A percentile compares a stretch with the other conserved stretches of the same genome.
Evolutionary conservation across 2,797 vertebrate genomes (phyloP).

Genomic region (Dicrostonyx torquatus): DNA sequence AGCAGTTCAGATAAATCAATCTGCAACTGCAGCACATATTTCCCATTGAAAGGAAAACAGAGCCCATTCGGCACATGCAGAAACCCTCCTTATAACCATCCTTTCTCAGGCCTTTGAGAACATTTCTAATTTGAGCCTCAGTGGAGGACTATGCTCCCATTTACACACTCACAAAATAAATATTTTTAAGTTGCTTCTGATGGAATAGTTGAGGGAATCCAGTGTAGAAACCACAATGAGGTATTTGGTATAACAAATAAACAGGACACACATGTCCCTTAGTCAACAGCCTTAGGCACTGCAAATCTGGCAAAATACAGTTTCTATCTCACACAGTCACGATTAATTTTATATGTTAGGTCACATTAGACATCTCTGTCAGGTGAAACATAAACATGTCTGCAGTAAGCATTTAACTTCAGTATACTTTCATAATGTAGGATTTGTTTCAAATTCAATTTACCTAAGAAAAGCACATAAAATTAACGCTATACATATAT

Average conservation of each 20-base stretch:
- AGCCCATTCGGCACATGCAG: slow-evolving; percentile 31
- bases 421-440: slow-evolving; percentile 34
- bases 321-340: slow-evolving; percentile 52
- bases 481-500: background rate
- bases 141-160: slow-evolving; percentile 34
- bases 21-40: background rate
- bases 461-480: slow-evolving; percentile 2
- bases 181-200: slow-evolving; percentile 70
- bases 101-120: slow-evolving; percentile 58
- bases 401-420: slow-evolving; percentile 69
- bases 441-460: slow-evolving; percentile 75
- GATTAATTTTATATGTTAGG: slow-evolving; percentile 75
- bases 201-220: slow-evolving; percentile 61
- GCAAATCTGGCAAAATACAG: slow-evolving; percentile 55
- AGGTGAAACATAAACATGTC: slow-evolving; percentile 69
- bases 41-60: slow-evolving; percentile 63
- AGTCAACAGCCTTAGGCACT: slow-evolving; percentile 31
- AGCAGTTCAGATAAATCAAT: slow-evolving; percentile 30
- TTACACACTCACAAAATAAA: background rate
- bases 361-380: slow-evolving; percentile 68
- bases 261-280: slow-evolving; percentile 35
- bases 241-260: slow-evolving; percentile 59
- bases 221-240: slow-evolving; percentile 65
- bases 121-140: slow-evolving; percentile 66
- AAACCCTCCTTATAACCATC: slow-evolving; percentile 2